phyloP scores from a whole-genome alignment of 2,797 vertebrate species.

The Threskiornis aethiopicus region DNA sequence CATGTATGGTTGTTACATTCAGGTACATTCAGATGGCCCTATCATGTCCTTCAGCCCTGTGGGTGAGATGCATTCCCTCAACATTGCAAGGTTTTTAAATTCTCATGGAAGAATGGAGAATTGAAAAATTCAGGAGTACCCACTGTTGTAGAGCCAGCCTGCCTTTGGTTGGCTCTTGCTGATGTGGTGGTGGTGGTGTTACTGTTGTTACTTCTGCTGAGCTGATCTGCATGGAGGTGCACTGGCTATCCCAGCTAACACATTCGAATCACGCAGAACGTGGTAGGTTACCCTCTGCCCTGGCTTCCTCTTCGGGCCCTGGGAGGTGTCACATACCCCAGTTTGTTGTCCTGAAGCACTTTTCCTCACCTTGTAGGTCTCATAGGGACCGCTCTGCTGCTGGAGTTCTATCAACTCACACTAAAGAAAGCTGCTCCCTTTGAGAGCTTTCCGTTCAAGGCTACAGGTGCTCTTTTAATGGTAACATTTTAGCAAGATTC shows the following conservation, averaged over 20 bases:
- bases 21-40: neutral
- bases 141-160: neutral
- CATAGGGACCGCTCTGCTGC: neutral
- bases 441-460: neutral
- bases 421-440: neutral
- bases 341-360: neutral
- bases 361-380: neutral
- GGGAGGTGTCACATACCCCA: neutral
- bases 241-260: neutral
- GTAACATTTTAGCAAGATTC: neutral
- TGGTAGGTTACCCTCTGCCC: neutral
- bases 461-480: neutral
- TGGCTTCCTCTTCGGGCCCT: neutral
- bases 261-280: fast-evolving
- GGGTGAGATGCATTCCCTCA: neutral
- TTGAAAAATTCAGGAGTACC: neutral
- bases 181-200: neutral
- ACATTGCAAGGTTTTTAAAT: neutral
- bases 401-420: neutral
- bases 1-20: neutral
- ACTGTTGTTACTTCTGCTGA: neutral
- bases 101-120: neutral
- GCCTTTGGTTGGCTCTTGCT: neutral
- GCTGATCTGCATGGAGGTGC: neutral
- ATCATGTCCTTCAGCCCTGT: neutral